Evolutionary conservation across 2,113 vertebrate genomes (phyloP), one percentile per base, ranked within the genome.

Genomic region (Podarcis raffonei): DNA sequence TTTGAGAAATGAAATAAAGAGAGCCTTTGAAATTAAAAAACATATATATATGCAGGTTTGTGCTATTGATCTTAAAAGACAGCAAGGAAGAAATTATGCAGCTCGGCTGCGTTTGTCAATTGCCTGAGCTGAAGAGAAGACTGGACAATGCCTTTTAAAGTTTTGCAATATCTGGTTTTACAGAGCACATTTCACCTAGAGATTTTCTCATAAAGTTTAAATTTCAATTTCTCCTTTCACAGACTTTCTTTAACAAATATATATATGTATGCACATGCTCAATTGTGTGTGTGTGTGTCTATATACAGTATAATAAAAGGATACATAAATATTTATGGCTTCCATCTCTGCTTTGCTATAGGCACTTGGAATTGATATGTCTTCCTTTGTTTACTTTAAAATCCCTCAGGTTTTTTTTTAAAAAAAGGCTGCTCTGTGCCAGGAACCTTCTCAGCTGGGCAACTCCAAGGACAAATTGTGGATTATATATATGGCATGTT

Each of bases 191-290:
- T 83, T 85, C 85, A 86, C 90, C 42, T 80, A 7, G 65, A 83
- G 81, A 27, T 65, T 20, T 68, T 4, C 85, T 92, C 83, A 65
- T 4, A 92, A 88, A 25, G 88, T 89, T 86, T 80, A 78, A n/a
- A 94, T 85, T 37, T 27, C 88, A 89, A 80, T 81, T 25, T 57
- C 83, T 89, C 79, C 83, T 89, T 59, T 86, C 77, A 18, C 42
- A n/a, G 23, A 18, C 30, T 93, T 92, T 84, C 30, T 62, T 81
- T 83, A 30, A 89, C 84, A 32, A 78, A 42, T 5, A 42, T 5
- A 42, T 74, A 32, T 12, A 13, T 80, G 15, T 72, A 72, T 62
- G 59, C 59, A 18, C 59, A 62, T 62, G 59, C 16, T 62, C 59
- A 62, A 62, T 62, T 62, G 1, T 59, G 57, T 59, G 57, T 59